Conservation (phyloP, 1,140 invertebrate species). For the Bombus impatiens region DNA sequence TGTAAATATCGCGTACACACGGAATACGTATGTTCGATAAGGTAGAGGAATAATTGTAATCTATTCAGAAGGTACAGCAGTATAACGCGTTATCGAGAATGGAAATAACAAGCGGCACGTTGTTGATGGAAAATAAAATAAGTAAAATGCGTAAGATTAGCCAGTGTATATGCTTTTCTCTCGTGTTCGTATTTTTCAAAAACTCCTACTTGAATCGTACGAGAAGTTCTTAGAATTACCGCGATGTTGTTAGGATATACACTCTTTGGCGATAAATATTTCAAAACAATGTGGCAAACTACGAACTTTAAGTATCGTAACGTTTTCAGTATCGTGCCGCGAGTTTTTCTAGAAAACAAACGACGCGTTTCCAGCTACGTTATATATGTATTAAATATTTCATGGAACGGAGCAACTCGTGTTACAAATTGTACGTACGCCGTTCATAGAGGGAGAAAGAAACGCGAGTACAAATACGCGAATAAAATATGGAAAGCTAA, state of each 20-base stretch:
- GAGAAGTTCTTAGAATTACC: not conserved
- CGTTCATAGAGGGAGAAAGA: too few species aligned
- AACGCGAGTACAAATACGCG: too few species aligned
- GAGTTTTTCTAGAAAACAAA: not conserved
- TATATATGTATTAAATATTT: not conserved
- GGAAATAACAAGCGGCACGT: too few species aligned
- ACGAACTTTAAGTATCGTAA: not conserved
- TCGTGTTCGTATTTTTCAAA: not conserved
- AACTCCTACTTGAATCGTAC: too few species aligned
- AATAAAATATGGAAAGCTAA: too few species aligned
- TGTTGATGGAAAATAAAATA: too few species aligned
- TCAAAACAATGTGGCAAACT: too few species aligned
- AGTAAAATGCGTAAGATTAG: too few species aligned
- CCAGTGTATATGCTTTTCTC: not conserved
- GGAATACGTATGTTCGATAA: too few species aligned
- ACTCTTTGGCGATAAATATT: not conserved
- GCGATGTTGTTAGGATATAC: not conserved
- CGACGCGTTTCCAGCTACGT: not conserved
- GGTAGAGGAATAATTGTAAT: accelerated
- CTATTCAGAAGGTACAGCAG: too few species aligned
- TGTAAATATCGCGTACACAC: too few species aligned
- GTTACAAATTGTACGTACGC: not conserved
- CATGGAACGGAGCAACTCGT: not conserved
- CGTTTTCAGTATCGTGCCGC: not conserved
- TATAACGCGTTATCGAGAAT: too few species aligned